phyloP scores from a whole-genome alignment of 2,888 invertebrate genomes.

The Clistopyga incitator region DNA sequence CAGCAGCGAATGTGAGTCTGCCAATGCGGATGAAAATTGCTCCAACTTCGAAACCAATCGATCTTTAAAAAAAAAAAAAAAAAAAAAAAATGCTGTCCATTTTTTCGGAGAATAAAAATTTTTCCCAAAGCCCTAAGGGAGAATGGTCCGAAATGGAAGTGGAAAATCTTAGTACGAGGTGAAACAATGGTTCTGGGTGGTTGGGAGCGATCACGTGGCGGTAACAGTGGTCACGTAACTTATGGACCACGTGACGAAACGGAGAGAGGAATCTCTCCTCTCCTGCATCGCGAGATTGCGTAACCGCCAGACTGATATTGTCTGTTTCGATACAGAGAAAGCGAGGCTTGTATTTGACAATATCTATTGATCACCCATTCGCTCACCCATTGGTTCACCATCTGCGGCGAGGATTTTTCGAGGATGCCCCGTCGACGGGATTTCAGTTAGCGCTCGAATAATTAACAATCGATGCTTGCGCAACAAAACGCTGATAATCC shows the following conservation, averaged over 20 bases:
- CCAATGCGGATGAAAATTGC: too few species aligned
- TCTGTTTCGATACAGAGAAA: background rate
- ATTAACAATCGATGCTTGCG: constrained; percentile 36
- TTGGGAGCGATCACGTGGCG: constrained; percentile 19
- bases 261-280: background rate
- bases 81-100: too few species aligned
- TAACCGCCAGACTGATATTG: background rate
- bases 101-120: too few species aligned
- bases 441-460: constrained; percentile 39
- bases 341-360: constrained; percentile 9
- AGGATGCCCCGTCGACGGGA: constrained; percentile 3
- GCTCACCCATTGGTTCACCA: background rate
- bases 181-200: background rate
- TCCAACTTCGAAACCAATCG: too few species aligned
- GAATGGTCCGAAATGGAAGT: background rate
- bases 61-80: too few species aligned
- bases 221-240: constrained; percentile 29
- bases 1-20: too few species aligned
- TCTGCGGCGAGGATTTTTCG: background rate
- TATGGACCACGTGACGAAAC: constrained; percentile 23
- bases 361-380: background rate
- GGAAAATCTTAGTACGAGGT: background rate
- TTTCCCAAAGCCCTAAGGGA: too few species aligned
- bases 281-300: background rate
- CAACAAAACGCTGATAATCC: constrained; percentile 21